Evolutionary conservation across 2,888 invertebrate genomes (phyloP).

Genomic region (Parnassius smintheus): DNA sequence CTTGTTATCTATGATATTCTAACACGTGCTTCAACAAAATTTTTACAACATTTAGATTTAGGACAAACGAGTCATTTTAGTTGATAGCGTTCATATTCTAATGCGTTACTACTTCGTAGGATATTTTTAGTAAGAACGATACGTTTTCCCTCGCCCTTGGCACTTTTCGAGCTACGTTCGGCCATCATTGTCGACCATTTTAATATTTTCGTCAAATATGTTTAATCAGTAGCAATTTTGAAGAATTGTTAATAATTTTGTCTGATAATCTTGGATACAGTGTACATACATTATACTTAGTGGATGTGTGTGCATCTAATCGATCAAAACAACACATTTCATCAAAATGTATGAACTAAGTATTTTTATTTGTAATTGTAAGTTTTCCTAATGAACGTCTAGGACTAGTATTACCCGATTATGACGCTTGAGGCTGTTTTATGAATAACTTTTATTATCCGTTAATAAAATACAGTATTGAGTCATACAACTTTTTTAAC

Average conservation of each 20-base stretch:
- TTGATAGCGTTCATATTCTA: constrained; percentile 12
- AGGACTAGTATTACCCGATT: neutral
- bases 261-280: constrained; percentile 12
- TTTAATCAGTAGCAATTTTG: neutral
- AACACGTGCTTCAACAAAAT: neutral
- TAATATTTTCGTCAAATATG: neutral
- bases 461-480: neutral
- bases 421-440: constrained; percentile 10
- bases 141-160: neutral
- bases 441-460: neutral
- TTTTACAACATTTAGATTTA: constrained; percentile 3
- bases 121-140: neutral
- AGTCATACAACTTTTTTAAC: neutral
- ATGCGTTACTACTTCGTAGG: constrained; percentile 2
- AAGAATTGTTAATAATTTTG: neutral
- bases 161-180: neutral
- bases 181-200: neutral
- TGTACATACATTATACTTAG: constrained; percentile 20
- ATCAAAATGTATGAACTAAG: constrained; percentile 4
- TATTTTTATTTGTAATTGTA: constrained; percentile 1
- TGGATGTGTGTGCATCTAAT: constrained; percentile 3
- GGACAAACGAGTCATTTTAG: constrained; percentile 15
- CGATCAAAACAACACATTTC: neutral
- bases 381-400: constrained; percentile 3
- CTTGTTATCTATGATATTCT: too few relatives aligned